A percentile compares a stretch with the other conserved stretches of the same genome.
phyloP scores from a whole-genome alignment of 2,888 invertebrate species.

The Palloptera scutellata region DNA sequence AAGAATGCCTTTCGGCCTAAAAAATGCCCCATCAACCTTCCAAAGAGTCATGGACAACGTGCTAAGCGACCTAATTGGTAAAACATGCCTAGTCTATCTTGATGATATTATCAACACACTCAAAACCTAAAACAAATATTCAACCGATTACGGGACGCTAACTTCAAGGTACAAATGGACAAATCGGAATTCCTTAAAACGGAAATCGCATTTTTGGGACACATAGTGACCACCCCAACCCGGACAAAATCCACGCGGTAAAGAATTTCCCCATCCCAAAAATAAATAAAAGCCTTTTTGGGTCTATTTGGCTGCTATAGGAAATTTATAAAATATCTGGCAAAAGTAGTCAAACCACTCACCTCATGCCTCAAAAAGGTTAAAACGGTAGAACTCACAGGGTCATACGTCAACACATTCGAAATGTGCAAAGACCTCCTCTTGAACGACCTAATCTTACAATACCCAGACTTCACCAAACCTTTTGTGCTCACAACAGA shows the following conservation, averaged over 20 bases:
- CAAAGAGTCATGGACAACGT: too few relatives aligned
- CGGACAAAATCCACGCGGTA: not conserved
- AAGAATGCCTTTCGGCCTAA: too few relatives aligned
- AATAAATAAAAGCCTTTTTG: not conserved
- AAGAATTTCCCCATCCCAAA: not conserved
- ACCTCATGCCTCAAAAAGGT: not conserved
- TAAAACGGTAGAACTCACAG: too few relatives aligned
- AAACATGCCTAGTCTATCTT: not conserved
- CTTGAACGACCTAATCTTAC: too few relatives aligned
- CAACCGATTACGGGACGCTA: not conserved
- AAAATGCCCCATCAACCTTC: too few relatives aligned
- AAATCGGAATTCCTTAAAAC: not conserved
- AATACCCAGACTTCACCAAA: too few relatives aligned
- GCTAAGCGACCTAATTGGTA: not conserved
- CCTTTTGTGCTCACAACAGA: too few relatives aligned
- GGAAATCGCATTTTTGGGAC: not conserved
- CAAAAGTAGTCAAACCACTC: not conserved
- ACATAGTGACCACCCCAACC: not conserved
- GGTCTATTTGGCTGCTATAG: not conserved
- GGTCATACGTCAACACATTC: too few relatives aligned
- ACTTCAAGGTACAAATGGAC: not conserved
- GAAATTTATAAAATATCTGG: not conserved
- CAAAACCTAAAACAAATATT: not conserved
- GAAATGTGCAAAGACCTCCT: too few relatives aligned
- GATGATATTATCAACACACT: not conserved